Percentiles rank a stretch among this genome's conserved stretches.
Conservation (phyloP, 1,140 invertebrate genomes). For the Acyrthosiphon pisum region DNA sequence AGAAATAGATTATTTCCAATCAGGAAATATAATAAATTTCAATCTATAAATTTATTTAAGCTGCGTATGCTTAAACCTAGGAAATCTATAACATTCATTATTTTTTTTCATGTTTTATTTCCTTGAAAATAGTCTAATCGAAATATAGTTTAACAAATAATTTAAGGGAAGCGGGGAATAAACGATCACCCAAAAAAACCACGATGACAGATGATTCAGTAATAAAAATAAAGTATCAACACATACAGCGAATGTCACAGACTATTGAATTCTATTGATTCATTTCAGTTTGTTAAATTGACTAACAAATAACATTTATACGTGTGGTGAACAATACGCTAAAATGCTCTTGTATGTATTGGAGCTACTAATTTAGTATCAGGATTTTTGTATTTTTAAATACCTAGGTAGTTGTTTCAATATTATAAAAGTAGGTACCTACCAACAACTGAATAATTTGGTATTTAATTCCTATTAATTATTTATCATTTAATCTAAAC, state of each 20-base stretch:
- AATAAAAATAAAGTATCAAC: conserved; percentile 16
- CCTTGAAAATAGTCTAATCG: neutral
- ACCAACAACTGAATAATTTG: neutral
- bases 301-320: neutral
- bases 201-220: neutral
- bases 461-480: neutral
- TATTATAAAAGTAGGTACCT: neutral
- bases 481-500: neutral
- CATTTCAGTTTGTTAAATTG: neutral
- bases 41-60: too few species aligned
- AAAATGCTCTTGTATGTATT: neutral
- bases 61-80: too few species aligned
- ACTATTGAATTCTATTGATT: neutral
- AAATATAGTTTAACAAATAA: neutral
- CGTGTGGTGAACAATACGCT: neutral
- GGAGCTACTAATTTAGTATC: neutral
- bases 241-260: neutral
- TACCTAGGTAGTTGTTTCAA: neutral
- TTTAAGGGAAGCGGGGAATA: neutral
- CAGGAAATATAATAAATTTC: neutral
- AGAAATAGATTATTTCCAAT: neutral
- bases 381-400: neutral
- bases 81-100: too few species aligned
- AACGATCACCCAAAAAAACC: neutral
- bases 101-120: neutral